Percentiles rank a stretch among this genome's conserved stretches.
phyloP scores from a whole-genome alignment of 2,797 vertebrate species.

The Megaceryle alcyon region DNA sequence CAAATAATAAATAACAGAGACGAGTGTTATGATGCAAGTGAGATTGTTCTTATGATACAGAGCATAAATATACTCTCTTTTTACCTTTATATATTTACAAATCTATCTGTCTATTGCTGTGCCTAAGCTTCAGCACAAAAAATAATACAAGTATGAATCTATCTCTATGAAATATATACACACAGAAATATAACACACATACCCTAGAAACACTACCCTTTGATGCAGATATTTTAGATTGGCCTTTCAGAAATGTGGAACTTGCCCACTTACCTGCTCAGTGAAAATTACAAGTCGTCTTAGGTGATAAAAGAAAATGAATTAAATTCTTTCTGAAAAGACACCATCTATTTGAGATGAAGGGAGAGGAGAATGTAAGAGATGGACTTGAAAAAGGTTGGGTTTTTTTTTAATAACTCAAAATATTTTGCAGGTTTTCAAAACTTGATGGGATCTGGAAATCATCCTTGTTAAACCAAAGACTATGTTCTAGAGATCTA shows the following conservation, averaged over 20 bases:
- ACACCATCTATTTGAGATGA: no score
- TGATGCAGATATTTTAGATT: background rate
- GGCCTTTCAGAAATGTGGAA: background rate
- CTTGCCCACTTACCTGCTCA: background rate
- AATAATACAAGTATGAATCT: background rate
- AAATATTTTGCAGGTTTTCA: no score
- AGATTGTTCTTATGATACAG: background rate
- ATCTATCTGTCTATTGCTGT: background rate
- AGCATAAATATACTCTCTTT: background rate
- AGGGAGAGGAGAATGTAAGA: no score
- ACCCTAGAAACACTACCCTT: background rate
- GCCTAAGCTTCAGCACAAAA: background rate
- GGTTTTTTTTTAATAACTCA: no score
- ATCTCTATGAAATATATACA: background rate
- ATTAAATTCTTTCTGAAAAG: no score
- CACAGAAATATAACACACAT: background rate
- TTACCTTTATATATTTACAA: background rate
- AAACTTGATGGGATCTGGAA: no score
- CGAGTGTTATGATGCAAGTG: background rate
- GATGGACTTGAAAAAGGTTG: no score
- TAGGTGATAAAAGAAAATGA: background rate
- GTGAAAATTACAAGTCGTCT: background rate
- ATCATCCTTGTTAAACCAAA: no score
- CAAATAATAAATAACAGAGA: background rate
- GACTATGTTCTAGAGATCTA: no score